Evolutionary conservation across 2,113 vertebrate genomes (phyloP), one percentile per base, ranked within the genome.

Genomic region (Eclectus roratus): DNA sequence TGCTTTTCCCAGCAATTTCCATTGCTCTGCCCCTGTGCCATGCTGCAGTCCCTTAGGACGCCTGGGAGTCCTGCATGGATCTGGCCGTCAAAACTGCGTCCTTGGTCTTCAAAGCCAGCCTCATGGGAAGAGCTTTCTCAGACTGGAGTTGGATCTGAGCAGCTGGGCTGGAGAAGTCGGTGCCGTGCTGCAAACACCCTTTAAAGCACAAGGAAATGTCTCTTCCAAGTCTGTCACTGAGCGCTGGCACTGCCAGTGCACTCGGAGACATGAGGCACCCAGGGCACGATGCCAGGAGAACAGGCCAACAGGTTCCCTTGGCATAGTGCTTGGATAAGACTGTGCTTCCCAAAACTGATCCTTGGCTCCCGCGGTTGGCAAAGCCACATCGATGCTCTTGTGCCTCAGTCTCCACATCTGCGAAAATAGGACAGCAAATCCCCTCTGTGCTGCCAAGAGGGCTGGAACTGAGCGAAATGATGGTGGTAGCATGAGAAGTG

Each of bases 231-330:
- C 76, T 7, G 60, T 11, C 24, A 46, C 78, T 4, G 43, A 58
- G n/a, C 10, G 0, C 11, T 41, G 58, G 65, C 80, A 25, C 76
- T 18, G 16, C 53, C 3, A 2, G 3, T 9, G 18, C 3, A 4
- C 77, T 64, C 43, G 1, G 4, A 46, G 71, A 17, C 71, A 68
- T 1, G 17, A 52, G 49, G 72, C 44, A 17, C 15, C 1, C 2
- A 4, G 55, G 80, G 84, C 89, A 37, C 8, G 1, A 7, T 7
- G 18, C 80, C 89, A 70, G 73, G 60, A 50, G 43, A 80, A 44
- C 0, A 21, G 14, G 37, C 90, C 90, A 90, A 6, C 52, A 4
- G 14, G 23, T 39, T 10, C 60, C 55, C 66, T 72, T 20, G 13
- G 61, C 41, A 41, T 1, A 3, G 29, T 0, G 37, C 65, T 64